Conservation (phyloP, 2,797 vertebrate genomes). For the Sebastes minor region DNA sequence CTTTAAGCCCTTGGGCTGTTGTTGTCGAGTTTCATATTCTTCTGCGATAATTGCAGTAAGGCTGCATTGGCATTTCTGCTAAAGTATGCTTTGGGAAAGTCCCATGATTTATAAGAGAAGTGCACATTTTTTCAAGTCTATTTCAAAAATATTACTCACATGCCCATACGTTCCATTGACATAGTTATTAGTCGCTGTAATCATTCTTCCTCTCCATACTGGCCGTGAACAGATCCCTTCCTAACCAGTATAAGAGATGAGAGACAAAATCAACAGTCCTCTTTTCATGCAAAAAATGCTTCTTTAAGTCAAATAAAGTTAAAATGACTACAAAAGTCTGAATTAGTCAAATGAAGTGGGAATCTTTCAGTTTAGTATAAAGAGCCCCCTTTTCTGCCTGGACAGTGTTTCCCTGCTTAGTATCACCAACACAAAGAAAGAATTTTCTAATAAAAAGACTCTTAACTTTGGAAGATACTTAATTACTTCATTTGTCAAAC, state of each 20-base stretch:
- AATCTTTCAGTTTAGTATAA: not conserved
- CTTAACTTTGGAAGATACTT: not conserved
- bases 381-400: rapidly evolving
- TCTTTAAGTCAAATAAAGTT: not conserved
- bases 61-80: not conserved
- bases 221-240: not conserved
- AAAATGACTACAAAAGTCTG: not conserved
- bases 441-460: not conserved
- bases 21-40: not conserved
- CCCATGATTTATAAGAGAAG: not conserved
- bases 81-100: not conserved
- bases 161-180: not conserved
- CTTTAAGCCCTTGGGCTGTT: not conserved
- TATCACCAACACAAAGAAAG: not conserved
- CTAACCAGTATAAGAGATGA: not conserved
- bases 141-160: not conserved
- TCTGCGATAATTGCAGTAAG: not conserved
- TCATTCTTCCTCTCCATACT: not conserved
- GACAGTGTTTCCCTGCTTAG: not conserved
- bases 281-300: not conserved
- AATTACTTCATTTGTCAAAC: not conserved
- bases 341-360: not conserved
- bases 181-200: not conserved
- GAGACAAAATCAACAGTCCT: not conserved
- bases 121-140: not conserved